phyloP scores from a whole-genome alignment of 92 coral and sea anemone species.

The Phenganax subtilis region DNA sequence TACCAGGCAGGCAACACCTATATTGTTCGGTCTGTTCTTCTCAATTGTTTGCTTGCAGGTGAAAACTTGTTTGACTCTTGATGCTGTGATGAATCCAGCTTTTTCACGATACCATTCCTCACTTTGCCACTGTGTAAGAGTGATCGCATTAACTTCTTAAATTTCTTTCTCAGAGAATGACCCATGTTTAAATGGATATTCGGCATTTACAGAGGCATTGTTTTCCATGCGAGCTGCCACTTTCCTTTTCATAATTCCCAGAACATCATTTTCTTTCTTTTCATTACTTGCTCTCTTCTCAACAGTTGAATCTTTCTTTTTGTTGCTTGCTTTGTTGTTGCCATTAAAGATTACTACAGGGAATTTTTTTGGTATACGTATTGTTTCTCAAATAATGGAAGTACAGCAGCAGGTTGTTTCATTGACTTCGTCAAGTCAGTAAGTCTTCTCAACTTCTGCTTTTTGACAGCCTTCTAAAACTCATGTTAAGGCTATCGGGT shows the following conservation, averaged over 20 bases:
- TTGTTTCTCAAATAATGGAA: not conserved
- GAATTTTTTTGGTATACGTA: not conserved
- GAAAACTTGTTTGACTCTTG: constrained; percentile 5
- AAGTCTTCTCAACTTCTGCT: constrained; percentile 48
- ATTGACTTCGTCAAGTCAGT: constrained; percentile 40
- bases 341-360: not conserved
- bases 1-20: not conserved
- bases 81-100: constrained; percentile 11
- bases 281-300: not conserved
- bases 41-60: not conserved
- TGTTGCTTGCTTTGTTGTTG: too few relatives aligned
- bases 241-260: not conserved
- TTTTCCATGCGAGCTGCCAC: not conserved
- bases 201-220: not conserved
- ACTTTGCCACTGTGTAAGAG: not conserved
- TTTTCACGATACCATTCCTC: not conserved
- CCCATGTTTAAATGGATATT: not conserved
- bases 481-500: too few relatives aligned
- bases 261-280: not conserved
- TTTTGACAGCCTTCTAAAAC: not conserved
- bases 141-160: not conserved
- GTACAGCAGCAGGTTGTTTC: not conserved
- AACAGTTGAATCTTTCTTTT: too few relatives aligned
- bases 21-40: not conserved
- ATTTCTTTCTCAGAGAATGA: constrained; percentile 3